Evolutionary conservation across 2,113 vertebrate species (phyloP), one percentile per base, ranked within the genome.

Genomic region (Tapirus terrestris): DNA sequence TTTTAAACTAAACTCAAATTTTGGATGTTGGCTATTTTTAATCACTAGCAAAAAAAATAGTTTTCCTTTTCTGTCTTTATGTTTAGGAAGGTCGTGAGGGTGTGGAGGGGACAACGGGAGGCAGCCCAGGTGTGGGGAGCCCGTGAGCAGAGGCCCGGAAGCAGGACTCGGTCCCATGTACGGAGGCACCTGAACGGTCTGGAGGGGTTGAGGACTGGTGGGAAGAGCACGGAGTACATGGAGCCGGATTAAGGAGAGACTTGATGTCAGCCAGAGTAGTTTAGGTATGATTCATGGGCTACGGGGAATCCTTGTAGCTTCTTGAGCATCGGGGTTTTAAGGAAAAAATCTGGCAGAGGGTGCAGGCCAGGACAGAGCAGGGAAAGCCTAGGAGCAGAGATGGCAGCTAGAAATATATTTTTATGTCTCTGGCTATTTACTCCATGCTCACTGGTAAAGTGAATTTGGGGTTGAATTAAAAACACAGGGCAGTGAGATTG

Each of bases 131-230:
- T 63, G 17, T 65, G 51, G 48, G 20, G 20, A 84, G 23, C 31
- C 29, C 29, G 3, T 31, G 27, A 58, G 39, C 16, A n/a, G 67
- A 84, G 65, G 36, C n/a, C 43, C 31, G 53, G 20, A 83, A 61
- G 61, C 51, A 81, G n/a, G 20, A 56, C 60, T 10, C 3, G 53
- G 31, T 9, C 8, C 31, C 14, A 0, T 13, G 14, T 23, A 10
- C 7, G n/a, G 29, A 73, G 58, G 51, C 4, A 0, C 23, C 2
- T 18, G 10, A 20, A 5, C 21, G 4, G 20, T 25, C 75, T 5
- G 27, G 13, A 33, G n/a, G 18, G 11, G n/a, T 10, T 11, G 10
- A 53, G 63, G 36, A 31, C 48, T 45, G 58, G 4, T 0, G 0
- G 21, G 21, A 61, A 51, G 39, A 82, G 45, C 33, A 39, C 5